phyloP scores from a whole-genome alignment of 2,113 vertebrate species.

The Ochotona curzoniae region DNA sequence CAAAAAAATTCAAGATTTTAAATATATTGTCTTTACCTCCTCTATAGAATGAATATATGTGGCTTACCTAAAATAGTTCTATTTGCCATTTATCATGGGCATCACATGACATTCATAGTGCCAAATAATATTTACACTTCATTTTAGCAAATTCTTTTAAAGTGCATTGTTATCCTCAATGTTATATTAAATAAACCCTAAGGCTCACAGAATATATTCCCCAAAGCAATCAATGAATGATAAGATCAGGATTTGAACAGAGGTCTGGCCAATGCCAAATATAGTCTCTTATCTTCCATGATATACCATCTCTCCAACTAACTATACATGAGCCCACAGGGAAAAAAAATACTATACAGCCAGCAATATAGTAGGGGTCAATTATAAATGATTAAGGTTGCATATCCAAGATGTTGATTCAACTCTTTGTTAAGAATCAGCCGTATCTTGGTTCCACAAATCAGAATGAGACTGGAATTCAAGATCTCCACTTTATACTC shows the following conservation, averaged over 20 bases:
- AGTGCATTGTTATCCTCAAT: not conserved
- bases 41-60: not conserved
- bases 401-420: not conserved
- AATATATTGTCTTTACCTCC: not conserved
- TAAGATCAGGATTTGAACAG: not conserved
- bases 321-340: not conserved
- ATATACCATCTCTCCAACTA: not conserved
- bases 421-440: not conserved
- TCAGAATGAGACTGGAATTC: not conserved
- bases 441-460: not conserved
- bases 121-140: not conserved
- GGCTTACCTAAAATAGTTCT: not conserved
- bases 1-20: not conserved
- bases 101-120: not conserved
- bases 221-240: not conserved
- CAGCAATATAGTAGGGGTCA: not conserved
- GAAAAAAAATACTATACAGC: not conserved
- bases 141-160: constrained; percentile 11
- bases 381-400: not conserved
- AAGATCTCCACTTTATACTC: not conserved
- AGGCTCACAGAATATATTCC: not conserved
- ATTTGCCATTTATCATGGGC: not conserved
- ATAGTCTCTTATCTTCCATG: not conserved
- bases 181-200: not conserved
- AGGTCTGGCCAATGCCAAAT: not conserved